Evolutionary conservation across 2,888 invertebrate species (phyloP), one percentile per base, ranked within the genome.

Genomic region (Diaphora mendica): DNA sequence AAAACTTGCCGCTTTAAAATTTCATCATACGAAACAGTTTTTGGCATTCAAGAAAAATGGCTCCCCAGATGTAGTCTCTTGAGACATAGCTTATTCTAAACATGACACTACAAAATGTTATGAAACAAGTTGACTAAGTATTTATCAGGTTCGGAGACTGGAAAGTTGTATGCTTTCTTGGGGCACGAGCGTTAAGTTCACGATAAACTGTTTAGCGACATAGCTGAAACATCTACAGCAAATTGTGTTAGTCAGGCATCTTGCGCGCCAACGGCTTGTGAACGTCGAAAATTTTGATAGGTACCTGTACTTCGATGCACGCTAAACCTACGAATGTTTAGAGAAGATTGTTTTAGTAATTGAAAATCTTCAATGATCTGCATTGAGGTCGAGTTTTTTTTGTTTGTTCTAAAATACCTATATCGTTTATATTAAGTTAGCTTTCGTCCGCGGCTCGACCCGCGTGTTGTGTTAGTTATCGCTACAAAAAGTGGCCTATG

Each of bases 121-220:
- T 72, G 79, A 71, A 78, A 77, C 70, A 68, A 73, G 39, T 76
- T 74, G 71, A 68, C 66, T 72, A 77, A 83, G 76, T 80, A 83
- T 77, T 79, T 80, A 85, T 78, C 77, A 79, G 80, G 71, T 82
- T 77, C 39, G 69, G 73, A 74, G 71, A 78, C 72, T 71, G 64
- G 69, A 74, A 79, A 82, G 80, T 84, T 82, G 75, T 76, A 81
- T 85, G 82, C 77, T 82, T 86, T 83, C 80, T 84, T 80, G 79
- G 64, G 75, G 74, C 74, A 76, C 72, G 80, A 76, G 77, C 81
- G 68, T 79, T 84, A 90, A 90, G 84, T 85, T 80, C 70, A 76
- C 87, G 79, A 86, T 90, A 91, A 89, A 89, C 90, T 86, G 87
- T 88, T 90, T 90, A 91, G 87, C 83, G 87, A 86, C 85, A 82